These are phyloP conservation scores for Apostichopus californicus DNA, from an alignment of 35 echinoderm and acorn worm genomes.

Conservation along the genomic window DNA sequence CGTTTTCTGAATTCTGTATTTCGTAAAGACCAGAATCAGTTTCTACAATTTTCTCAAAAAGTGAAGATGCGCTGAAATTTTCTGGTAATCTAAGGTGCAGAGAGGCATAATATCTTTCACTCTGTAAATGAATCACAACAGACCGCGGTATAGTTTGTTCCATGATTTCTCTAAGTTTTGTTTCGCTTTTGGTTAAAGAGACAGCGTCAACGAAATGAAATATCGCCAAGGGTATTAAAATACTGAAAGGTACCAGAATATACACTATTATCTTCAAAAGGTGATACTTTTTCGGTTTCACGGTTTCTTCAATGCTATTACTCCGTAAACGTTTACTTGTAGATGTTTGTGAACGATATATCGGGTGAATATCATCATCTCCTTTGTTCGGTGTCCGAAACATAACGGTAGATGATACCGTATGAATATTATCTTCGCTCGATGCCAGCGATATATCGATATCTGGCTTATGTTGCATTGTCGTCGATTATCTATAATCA, in stretches of 20 bases:
- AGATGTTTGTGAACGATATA: not conserved
- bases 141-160: not conserved
- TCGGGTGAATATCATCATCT: too few relatives aligned
- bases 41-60: not conserved
- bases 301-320: not conserved
- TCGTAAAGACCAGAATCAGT: not conserved
- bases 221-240: not conserved
- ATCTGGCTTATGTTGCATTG: not conserved
- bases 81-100: not conserved
- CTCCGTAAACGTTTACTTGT: not conserved
- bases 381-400: not conserved
- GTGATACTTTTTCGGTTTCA: not conserved
- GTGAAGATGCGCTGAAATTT: not conserved
- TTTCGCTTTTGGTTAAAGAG: conserved; percentile 4
- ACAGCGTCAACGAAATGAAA: conserved; percentile 12
- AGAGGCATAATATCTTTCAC: not conserved
- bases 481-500: too few relatives aligned
- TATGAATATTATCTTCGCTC: not conserved
- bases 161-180: not conserved
- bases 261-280: not conserved
- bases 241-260: not conserved
- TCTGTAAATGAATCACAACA: not conserved
- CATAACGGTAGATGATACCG: conserved; percentile 6
- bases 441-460: not conserved
- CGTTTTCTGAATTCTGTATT: not conserved